Evolutionary conservation across 2,797 vertebrate genomes (phyloP).

Genomic region (Antennarius maculatus): DNA sequence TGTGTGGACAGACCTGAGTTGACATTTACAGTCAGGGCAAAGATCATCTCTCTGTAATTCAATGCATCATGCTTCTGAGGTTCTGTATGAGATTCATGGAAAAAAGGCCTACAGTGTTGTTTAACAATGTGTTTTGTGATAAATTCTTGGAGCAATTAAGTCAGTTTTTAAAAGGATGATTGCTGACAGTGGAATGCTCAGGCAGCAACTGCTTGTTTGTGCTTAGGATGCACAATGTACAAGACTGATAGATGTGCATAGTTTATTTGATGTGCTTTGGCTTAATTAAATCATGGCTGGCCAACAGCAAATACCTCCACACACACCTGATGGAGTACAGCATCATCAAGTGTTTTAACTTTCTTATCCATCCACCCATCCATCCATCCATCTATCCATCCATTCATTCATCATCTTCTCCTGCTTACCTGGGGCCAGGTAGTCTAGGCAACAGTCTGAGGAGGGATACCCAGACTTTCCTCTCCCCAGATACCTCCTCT

Average conservation of each 20-base stretch:
- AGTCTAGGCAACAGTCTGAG: too few species aligned
- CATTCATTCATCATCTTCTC: too few species aligned
- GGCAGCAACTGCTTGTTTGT: not conserved
- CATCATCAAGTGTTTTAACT: not conserved
- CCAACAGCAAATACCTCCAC: not conserved
- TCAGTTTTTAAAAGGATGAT: conserved; percentile 39
- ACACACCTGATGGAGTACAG: conserved; percentile 3
- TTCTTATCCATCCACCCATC: too few species aligned
- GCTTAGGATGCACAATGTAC: conserved; percentile 27
- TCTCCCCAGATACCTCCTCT: too few species aligned
- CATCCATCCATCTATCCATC: too few species aligned
- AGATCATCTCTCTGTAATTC: conserved; percentile 50
- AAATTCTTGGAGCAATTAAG: conserved; percentile 48
- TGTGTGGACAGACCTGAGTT: conserved; percentile 60
- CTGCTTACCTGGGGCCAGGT: too few species aligned
- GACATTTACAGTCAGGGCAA: conserved; percentile 30
- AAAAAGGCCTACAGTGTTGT: conserved; percentile 25
- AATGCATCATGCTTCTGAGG: conserved; percentile 5
- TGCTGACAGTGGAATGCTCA: conserved; percentile 39
- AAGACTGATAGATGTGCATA: not conserved
- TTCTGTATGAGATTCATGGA: not conserved
- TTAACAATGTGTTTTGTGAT: conserved; percentile 41
- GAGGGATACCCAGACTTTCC: too few species aligned
- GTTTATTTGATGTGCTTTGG: conserved; percentile 5
- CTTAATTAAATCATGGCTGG: conserved; percentile 18